These are phyloP conservation scores for Phoxinus phoxinus DNA, from an alignment of 2,113 vertebrate genomes.

Conservation along the genomic window DNA sequence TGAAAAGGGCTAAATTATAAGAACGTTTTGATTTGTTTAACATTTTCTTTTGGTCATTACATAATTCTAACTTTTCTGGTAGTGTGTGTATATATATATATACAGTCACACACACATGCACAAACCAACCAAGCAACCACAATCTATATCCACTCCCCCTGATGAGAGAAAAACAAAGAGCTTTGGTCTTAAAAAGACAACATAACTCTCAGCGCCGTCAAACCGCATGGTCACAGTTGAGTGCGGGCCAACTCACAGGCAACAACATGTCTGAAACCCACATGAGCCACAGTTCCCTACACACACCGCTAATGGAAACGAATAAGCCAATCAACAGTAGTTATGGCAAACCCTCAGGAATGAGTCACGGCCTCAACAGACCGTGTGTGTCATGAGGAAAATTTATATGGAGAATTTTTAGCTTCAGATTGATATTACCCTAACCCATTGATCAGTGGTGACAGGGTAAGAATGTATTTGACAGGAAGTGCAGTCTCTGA, in stretches of 20 bases:
- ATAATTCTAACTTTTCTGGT: not conserved
- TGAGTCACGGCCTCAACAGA: conserved; percentile 3
- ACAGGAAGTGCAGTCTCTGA: conserved; percentile 66
- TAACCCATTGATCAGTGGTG: conserved; percentile 54
- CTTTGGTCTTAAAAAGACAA: conserved; percentile 13
- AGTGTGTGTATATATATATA: not conserved
- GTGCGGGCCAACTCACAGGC: conserved; percentile 31
- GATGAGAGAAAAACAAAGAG: conserved; percentile 27
- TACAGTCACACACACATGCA: too few relatives aligned
- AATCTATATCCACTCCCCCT: conserved; percentile 17
- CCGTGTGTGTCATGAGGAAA: not conserved
- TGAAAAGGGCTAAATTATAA: not conserved
- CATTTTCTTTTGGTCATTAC: conserved; percentile 1
- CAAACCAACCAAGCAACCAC: not conserved
- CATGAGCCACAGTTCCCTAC: not conserved
- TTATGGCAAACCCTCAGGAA: conserved; percentile 29
- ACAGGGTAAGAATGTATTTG: conserved; percentile 63
- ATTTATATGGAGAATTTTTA: not conserved
- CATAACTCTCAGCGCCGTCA: conserved; percentile 26
- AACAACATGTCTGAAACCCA: conserved; percentile 38
- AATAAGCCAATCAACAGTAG: conserved; percentile 40
- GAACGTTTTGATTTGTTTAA: conserved; percentile 6
- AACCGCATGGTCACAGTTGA: conserved; percentile 33
- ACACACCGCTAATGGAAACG: conserved; percentile 34
- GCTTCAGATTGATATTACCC: not conserved